These are phyloP conservation scores for Crotalus helleri DNA, from an alignment of 2,113 vertebrate species.

Conservation along the genomic window DNA sequence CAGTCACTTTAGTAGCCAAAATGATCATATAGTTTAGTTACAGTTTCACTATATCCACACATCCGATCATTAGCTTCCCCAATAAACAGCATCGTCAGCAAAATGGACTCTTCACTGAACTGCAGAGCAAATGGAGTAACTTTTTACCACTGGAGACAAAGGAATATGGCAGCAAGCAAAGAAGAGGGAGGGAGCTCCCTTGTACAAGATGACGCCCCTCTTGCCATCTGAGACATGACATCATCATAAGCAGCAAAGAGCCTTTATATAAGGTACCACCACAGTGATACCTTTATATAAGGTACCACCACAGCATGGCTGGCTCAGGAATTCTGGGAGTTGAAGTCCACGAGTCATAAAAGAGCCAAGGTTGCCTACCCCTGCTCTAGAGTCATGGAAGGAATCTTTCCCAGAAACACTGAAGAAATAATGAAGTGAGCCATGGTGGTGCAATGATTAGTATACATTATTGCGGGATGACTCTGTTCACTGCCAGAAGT, in stretches of 20 bases:
- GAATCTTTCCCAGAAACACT: neutral
- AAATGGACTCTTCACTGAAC: neutral
- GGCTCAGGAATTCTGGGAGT: too few species aligned
- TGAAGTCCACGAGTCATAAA: too few species aligned
- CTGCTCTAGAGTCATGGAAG: neutral
- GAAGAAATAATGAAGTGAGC: neutral
- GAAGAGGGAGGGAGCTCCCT: neutral
- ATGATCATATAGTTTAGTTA: neutral
- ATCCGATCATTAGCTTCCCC: neutral
- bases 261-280: neutral
- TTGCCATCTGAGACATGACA: neutral
- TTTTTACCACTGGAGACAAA: neutral
- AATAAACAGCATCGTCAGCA: neutral
- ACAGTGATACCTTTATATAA: neutral
- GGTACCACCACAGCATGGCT: too few species aligned
- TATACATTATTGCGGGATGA: too few species aligned
- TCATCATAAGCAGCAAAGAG: neutral
- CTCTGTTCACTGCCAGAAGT: too few species aligned
- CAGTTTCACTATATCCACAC: neutral
- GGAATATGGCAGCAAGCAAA: neutral
- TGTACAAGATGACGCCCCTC: neutral
- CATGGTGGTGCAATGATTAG: too few species aligned
- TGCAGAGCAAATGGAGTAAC: neutral
- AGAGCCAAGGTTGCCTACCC: too few species aligned
- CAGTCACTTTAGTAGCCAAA: neutral